phyloP scores from a whole-genome alignment of 1,140 invertebrate species.

The Vanessa tameamea region DNA sequence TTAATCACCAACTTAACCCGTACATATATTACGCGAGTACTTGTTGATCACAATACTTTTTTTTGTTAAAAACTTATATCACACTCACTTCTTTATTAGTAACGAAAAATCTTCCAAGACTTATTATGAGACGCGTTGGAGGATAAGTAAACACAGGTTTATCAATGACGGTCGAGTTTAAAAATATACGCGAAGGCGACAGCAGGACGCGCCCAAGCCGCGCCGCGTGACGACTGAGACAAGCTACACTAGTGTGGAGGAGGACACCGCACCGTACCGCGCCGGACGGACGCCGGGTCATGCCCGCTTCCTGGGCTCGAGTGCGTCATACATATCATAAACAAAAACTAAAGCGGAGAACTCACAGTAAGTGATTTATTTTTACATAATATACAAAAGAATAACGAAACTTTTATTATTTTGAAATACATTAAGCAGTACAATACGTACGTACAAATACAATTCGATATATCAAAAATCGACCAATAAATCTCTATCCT shows the following conservation, averaged over 20 bases:
- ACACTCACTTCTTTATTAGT: neutral
- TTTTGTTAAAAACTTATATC: neutral
- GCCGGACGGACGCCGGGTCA: conserved; percentile 61
- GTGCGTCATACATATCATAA: conserved; percentile 72
- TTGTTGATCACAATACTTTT: neutral
- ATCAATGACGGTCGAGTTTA: conserved; percentile 66
- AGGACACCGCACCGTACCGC: conserved; percentile 52
- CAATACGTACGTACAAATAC: too few relatives aligned
- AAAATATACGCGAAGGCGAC: conserved; percentile 69
- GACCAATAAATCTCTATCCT: neutral
- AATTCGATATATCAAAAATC: neutral
- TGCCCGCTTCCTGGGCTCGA: conserved; percentile 58
- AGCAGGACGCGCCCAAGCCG: conserved; percentile 68
- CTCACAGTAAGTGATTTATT: neutral
- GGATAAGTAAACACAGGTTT: conserved; percentile 25
- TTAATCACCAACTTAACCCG: conserved; percentile 1
- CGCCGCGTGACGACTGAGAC: conserved; percentile 47
- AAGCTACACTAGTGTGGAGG: conserved; percentile 24
- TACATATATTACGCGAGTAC: neutral
- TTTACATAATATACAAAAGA: neutral
- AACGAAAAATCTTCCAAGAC: neutral
- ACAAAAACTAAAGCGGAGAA: conserved; percentile 43
- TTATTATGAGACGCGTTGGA: conserved; percentile 24
- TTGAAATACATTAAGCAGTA: neutral
- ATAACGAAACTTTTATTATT: neutral